Evolutionary conservation across 2,113 vertebrate genomes (phyloP).

Genomic region (Cryptomyrus ogoouensis): DNA sequence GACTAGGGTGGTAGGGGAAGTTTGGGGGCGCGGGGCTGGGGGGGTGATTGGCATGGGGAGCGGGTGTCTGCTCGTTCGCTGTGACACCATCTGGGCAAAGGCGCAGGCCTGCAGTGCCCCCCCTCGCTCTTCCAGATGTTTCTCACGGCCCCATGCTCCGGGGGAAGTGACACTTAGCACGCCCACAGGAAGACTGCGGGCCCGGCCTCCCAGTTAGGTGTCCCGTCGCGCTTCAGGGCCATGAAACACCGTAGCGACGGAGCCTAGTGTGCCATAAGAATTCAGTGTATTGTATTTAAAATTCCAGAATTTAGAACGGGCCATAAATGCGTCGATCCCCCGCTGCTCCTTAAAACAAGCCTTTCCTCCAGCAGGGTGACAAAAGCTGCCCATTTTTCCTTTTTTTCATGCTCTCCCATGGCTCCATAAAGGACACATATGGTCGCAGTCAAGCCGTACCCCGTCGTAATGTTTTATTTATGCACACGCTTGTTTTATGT

Average conservation of each 20-base stretch:
- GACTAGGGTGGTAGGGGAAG: constrained; percentile 26
- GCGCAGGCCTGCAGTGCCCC: constrained; percentile 64
- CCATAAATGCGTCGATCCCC: not conserved
- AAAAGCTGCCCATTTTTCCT: constrained; percentile 16
- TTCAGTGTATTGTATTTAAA: not conserved
- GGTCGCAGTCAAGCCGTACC: constrained; percentile 14
- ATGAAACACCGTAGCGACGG: not conserved
- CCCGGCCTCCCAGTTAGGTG: not conserved
- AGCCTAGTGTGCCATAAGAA: not conserved
- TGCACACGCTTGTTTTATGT: constrained; percentile 7
- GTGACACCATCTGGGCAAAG: constrained; percentile 71
- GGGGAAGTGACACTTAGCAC: constrained; percentile 33
- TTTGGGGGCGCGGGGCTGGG: not conserved
- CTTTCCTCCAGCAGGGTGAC: not conserved
- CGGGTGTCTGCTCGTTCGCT: constrained; percentile 60
- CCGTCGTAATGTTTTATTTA: constrained; percentile 14
- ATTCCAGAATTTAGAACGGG: not conserved
- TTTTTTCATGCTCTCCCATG: constrained; percentile 35
- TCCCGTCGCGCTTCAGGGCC: not conserved
- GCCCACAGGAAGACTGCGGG: not conserved
- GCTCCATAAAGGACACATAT: constrained; percentile 26
- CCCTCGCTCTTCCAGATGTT: constrained; percentile 64
- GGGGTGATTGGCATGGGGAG: constrained; percentile 56
- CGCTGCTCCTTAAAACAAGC: constrained; percentile 3
- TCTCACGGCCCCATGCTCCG: constrained; percentile 37